Evolutionary conservation across 2,888 invertebrate genomes (phyloP), one percentile per base, ranked within the genome.

Genomic region (Congeria kusceri): DNA sequence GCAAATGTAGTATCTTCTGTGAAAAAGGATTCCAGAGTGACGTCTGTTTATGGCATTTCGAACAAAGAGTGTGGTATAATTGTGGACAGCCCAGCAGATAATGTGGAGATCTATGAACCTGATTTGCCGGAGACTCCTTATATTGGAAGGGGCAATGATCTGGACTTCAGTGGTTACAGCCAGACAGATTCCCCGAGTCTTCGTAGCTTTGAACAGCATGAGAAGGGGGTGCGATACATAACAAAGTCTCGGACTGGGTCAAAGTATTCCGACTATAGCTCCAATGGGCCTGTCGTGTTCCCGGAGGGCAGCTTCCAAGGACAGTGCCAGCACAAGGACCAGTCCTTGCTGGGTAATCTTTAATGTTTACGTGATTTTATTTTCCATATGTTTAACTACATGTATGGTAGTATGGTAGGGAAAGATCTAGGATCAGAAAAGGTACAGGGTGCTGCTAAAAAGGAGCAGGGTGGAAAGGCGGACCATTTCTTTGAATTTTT

Each of bases 281-380:
- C 80, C 1, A 80, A 80, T 47, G 80, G 80, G 13, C 66, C 69
- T 2, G 49, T 82, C 66, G 77, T 79, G 47, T 86, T 92, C 61
- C 89, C 89, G 7, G 93, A 93, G 70, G 94, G 94, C 7, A 92
- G 91, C 61, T 94, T 88, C 79, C 86, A 89, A 83, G 93, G 94
- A 18, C 86, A 89, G 58, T 93, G 93, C 57, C 83, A 87, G 59
- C 94, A 94, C 77, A 89, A 87, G 67, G 94, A 94, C 85, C 92
- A 92, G 5, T 89, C 91, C 13, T 81, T 87, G 46, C 71, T 94
- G 61, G 87, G 91, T 90, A 77, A 83, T 83, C 62, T 2, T 27
- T 53, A n/a, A n/a, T n/a, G n/a, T n/a, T n/a, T n/a, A n/a, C n/a
- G n/a, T n/a, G n/a, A n/a, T n/a, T n/a, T n/a, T n/a, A n/a, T n/a